Conservation (phyloP, 2,888 invertebrate species). For the Orchesellides sinensis region DNA sequence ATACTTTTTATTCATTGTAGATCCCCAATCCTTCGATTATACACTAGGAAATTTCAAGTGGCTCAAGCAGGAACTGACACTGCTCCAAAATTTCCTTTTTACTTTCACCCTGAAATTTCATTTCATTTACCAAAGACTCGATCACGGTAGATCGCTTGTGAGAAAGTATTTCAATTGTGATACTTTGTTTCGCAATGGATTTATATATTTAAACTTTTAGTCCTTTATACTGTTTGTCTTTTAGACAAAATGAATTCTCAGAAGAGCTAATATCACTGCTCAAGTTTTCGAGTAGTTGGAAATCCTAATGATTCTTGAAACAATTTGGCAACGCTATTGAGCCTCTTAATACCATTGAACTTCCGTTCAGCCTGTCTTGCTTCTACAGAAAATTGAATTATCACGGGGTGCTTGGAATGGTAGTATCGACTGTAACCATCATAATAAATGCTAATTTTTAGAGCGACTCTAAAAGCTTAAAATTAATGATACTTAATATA, state of each 20-base stretch:
- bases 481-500: not conserved
- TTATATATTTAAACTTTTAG: too few relatives aligned
- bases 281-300: not conserved
- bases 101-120: constrained; percentile 1
- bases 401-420: not conserved
- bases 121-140: not conserved
- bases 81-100: not conserved
- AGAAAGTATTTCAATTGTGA: too few relatives aligned
- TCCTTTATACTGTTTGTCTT: not conserved
- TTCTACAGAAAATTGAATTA: too few relatives aligned
- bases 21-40: not conserved
- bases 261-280: not conserved
- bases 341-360: too few relatives aligned
- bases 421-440: not conserved
- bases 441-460: constrained; percentile 5
- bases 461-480: not conserved
- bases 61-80: not conserved
- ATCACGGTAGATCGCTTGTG: not conserved
- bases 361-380: too few relatives aligned
- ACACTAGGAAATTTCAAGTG: constrained; percentile 8
- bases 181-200: too few relatives aligned
- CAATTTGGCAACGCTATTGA: not conserved
- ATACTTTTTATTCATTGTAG: constrained; percentile 7
- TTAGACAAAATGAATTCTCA: not conserved
- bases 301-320: not conserved